phyloP scores from a whole-genome alignment of 2,888 invertebrate species.

The Callyntrura guangdongensis region DNA sequence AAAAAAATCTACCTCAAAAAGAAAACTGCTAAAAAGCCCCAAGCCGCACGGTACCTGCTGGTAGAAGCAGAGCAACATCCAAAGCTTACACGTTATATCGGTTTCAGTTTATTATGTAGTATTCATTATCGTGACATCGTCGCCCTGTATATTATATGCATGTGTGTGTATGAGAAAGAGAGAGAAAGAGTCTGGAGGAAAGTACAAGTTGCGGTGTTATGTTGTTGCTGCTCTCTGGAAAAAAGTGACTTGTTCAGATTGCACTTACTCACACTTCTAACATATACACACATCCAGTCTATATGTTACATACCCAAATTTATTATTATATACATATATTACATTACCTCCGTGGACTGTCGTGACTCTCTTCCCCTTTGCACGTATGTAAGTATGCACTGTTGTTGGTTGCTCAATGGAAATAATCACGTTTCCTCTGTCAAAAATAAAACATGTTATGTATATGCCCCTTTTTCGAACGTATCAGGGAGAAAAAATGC shows the following conservation, averaged over 20 bases:
- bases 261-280: neutral
- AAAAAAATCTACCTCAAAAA: neutral
- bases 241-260: neutral
- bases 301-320: too few relatives aligned
- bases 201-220: neutral
- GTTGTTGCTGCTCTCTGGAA: neutral
- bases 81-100: neutral
- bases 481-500: neutral
- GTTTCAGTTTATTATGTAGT: neutral
- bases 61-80: neutral
- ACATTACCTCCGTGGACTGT: neutral
- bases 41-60: neutral
- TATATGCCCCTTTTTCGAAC: neutral
- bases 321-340: too few relatives aligned
- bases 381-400: neutral
- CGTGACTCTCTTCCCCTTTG: neutral
- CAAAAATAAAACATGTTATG: constrained; percentile 7
- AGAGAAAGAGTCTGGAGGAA: neutral
- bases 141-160: neutral
- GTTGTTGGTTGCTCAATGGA: neutral
- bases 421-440: constrained; percentile 44
- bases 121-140: neutral
- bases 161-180: neutral
- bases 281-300: neutral
- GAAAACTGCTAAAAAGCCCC: constrained; percentile 22